Conservation (phyloP, 2,888 invertebrate species). For the Netelia virgata region DNA sequence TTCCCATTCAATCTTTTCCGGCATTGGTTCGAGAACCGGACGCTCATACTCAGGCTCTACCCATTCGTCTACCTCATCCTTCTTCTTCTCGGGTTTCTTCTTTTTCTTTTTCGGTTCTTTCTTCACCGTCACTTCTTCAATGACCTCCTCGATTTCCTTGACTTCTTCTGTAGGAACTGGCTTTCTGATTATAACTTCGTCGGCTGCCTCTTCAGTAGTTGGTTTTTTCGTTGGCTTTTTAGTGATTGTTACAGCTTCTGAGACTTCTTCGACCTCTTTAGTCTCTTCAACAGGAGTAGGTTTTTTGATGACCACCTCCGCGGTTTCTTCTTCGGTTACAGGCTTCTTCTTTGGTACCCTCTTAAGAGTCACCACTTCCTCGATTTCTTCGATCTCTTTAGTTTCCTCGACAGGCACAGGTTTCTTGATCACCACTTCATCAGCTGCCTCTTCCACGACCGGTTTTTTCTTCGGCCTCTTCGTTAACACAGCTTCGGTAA, state of each 20-base stretch:
- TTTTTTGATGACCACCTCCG: constrained; percentile 72
- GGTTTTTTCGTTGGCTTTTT: constrained; percentile 75
- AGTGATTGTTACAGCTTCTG: constrained; percentile 80
- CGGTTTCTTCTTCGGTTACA: constrained; percentile 81
- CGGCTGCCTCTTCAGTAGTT: constrained; percentile 81
- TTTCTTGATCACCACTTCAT: constrained; percentile 79
- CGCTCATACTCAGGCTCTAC: constrained; percentile 82
- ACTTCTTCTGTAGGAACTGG: constrained; percentile 73
- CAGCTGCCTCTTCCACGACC: constrained; percentile 73
- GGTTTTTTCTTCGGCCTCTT: constrained; percentile 72
- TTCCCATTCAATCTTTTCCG: constrained; percentile 82
- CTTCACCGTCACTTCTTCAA: constrained; percentile 70
- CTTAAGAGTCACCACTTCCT: constrained; percentile 72
- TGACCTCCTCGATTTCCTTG: constrained; percentile 73
- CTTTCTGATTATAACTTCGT: constrained; percentile 84
- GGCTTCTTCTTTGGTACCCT: constrained; percentile 75
- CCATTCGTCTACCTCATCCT: constrained; percentile 77
- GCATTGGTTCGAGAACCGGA: constrained; percentile 83
- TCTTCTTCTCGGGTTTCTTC: constrained; percentile 71
- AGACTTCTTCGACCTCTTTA: constrained; percentile 74
- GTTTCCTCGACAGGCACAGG: constrained; percentile 71
- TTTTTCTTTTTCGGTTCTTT: constrained; percentile 70
- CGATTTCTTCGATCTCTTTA: constrained; percentile 73
- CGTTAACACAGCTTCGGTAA: constrained; percentile 64
- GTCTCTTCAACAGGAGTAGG: constrained; percentile 71